phyloP scores from a whole-genome alignment of 2,797 vertebrate genomes.

The Enteromius radiatus region DNA sequence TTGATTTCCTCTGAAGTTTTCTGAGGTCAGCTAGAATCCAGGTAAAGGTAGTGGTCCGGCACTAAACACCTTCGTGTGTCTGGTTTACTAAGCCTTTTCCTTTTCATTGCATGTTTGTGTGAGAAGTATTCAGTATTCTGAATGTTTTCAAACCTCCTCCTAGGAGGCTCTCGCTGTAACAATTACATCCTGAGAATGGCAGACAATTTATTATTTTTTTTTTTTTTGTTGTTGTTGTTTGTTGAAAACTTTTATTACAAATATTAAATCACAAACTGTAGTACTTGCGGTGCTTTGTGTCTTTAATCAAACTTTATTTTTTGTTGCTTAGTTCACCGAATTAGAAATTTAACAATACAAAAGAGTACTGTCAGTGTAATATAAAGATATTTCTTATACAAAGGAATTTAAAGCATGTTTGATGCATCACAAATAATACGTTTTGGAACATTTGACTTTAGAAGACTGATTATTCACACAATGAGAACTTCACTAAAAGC shows the following conservation, averaged over 20 bases:
- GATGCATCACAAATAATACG: not conserved
- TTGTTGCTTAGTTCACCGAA: not conserved
- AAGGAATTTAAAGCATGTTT: not conserved
- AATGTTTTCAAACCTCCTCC: conserved; percentile 54
- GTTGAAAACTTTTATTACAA: conserved; percentile 60
- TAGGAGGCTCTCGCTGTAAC: conserved; percentile 52
- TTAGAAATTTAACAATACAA: not conserved
- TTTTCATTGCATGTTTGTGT: conserved; percentile 60
- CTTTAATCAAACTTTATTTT: conserved; percentile 17
- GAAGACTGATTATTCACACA: not conserved
- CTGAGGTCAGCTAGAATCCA: conserved; percentile 32
- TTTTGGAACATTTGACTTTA: not conserved
- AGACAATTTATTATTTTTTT: conserved; percentile 35
- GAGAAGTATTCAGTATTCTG: conserved; percentile 59
- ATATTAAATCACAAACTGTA: conserved; percentile 66
- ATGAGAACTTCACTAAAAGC: not conserved
- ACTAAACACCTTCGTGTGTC: conserved; percentile 43
- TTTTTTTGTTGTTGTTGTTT: conserved; percentile 32
- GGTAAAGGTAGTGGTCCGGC: conserved; percentile 31
- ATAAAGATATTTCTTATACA: not conserved
- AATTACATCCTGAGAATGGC: conserved; percentile 53
- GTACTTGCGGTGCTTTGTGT: conserved; percentile 42
- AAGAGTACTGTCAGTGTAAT: not conserved
- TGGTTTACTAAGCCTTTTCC: conserved; percentile 51
- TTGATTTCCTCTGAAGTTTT: conserved; percentile 28